Evolutionary conservation across 23 tunicate species (phyloP).

Genomic region (Trididemnum clinides): DNA sequence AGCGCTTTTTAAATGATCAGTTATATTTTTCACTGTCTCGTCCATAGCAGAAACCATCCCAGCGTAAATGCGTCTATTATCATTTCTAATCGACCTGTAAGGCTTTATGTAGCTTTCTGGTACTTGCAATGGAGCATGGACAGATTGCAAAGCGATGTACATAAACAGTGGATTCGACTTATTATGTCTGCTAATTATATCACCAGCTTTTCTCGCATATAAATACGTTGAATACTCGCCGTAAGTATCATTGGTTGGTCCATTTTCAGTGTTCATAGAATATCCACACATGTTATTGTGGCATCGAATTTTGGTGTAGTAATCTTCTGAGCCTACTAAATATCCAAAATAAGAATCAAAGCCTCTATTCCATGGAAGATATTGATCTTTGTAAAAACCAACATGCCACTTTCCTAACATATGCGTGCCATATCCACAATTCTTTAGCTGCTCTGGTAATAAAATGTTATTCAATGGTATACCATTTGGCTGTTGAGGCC

Average conservation of each 20-base stretch:
- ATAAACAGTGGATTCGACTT: constrained; percentile 77
- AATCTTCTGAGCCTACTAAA: constrained; percentile 64
- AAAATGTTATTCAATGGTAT: constrained; percentile 77
- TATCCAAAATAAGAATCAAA: constrained; percentile 83
- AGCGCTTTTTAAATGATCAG: constrained; percentile 54
- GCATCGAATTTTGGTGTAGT: constrained; percentile 38
- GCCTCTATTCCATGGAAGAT: constrained; percentile 68
- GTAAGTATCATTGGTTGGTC: constrained; percentile 78
- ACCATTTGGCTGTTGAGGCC: constrained; percentile 47
- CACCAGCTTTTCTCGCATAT: constrained; percentile 58
- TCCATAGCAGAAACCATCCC: constrained; percentile 89
- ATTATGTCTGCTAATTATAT: constrained; percentile 44
- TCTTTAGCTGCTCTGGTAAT: constrained; percentile 63
- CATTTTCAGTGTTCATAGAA: constrained; percentile 45
- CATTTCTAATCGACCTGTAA: constrained; percentile 58
- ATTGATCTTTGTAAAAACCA: constrained; percentile 76
- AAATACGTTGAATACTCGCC: constrained; percentile 76
- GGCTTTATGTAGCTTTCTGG: constrained; percentile 73
- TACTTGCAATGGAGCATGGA: constrained; percentile 86
- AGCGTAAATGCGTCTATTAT: constrained; percentile 57
- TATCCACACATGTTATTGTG: constrained; percentile 51
- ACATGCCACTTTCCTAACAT: constrained; percentile 92
- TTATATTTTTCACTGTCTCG: constrained; percentile 65
- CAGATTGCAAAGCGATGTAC: constrained; percentile 87
- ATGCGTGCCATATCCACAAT: constrained; percentile 75